Evolutionary conservation across 2,888 invertebrate genomes (phyloP).

Genomic region (Eupeodes luniger): DNA sequence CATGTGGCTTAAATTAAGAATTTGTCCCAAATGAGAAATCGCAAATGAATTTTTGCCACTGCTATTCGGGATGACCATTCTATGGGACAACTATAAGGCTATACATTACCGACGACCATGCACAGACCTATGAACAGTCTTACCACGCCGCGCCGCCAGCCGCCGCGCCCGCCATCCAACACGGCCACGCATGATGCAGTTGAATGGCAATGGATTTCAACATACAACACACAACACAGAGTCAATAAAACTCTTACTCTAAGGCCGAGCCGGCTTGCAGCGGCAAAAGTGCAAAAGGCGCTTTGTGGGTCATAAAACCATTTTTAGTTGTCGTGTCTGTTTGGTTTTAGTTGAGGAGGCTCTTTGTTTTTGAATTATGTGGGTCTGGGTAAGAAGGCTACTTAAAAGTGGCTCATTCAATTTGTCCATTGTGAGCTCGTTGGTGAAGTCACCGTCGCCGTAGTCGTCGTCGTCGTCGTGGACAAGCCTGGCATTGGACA

Average conservation of each 20-base stretch:
- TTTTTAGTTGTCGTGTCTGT: constrained; percentile 31
- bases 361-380: constrained; percentile 50
- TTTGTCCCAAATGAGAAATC: constrained; percentile 71
- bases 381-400: constrained; percentile 27
- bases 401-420: constrained; percentile 49
- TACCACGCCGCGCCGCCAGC: no score
- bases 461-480: background rate
- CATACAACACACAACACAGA: background rate
- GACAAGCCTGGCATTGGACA: background rate
- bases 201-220: constrained; percentile 57
- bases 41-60: constrained; percentile 73
- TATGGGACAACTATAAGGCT: constrained; percentile 31
- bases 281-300: constrained; percentile 18
- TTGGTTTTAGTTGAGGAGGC: constrained; percentile 33
- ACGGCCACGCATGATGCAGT: background rate
- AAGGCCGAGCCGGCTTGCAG: background rate
- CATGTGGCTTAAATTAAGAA: constrained; percentile 32
- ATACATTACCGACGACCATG: constrained; percentile 33
- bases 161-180: no score
- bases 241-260: background rate
- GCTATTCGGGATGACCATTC: constrained; percentile 61
- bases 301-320: constrained; percentile 69
- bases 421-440: constrained; percentile 23
- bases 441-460: background rate
- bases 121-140: background rate